These are phyloP conservation scores for Dryobotodes eremita DNA, from an alignment of 2,888 invertebrate species.

Conservation along the genomic window DNA sequence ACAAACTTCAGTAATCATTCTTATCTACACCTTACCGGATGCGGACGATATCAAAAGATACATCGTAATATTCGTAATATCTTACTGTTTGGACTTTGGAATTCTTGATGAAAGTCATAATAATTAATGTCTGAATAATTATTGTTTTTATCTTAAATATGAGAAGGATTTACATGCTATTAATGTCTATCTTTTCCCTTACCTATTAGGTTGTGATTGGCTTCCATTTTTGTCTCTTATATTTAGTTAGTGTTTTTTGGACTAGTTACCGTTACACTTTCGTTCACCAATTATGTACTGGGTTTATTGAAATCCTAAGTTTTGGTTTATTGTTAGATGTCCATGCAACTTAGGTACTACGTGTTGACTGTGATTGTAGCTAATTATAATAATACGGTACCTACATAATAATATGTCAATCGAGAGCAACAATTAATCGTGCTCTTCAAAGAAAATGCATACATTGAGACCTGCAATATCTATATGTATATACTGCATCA, in stretches of 20 bases:
- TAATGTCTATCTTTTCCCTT: neutral
- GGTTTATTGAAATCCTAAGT: neutral
- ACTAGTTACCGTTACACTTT: no score
- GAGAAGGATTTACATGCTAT: neutral
- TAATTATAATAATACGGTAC: neutral
- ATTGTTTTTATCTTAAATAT: slow-evolving; percentile 17
- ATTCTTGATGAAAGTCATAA: slow-evolving; percentile 37
- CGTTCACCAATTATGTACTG: no score
- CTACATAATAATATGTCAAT: neutral
- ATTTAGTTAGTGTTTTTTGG: no score
- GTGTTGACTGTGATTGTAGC: neutral
- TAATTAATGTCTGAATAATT: slow-evolving; percentile 19
- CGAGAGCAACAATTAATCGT: neutral
- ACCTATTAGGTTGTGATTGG: neutral
- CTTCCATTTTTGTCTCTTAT: no score
- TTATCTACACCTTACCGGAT: slow-evolving; percentile 51
- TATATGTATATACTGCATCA: neutral
- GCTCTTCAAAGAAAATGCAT: neutral
- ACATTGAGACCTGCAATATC: slow-evolving; percentile 8
- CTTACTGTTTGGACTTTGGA: slow-evolving; percentile 38
- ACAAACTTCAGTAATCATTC: neutral
- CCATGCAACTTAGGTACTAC: neutral
- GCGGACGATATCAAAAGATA: slow-evolving; percentile 22
- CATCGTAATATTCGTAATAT: slow-evolving; percentile 10
- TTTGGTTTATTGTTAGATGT: neutral